Conservation (phyloP, 2,797 vertebrate species). For the Cetoscarus ocellatus region DNA sequence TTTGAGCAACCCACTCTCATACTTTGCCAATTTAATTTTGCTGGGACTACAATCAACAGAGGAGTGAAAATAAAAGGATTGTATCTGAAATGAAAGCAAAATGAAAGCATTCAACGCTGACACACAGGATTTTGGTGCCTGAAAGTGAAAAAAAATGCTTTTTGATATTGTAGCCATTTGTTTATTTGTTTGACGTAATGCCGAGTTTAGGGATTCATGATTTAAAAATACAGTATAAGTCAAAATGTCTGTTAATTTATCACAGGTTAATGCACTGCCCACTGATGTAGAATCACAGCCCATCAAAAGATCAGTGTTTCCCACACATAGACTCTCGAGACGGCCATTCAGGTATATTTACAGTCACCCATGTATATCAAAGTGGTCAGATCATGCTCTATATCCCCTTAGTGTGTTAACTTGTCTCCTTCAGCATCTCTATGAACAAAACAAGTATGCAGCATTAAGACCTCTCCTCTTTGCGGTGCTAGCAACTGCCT, state of each 20-base stretch:
- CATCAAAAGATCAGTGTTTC: neutral
- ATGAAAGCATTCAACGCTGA: constrained; percentile 7
- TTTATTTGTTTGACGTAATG: neutral
- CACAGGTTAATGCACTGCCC: neutral
- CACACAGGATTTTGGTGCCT: neutral
- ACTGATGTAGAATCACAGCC: neutral
- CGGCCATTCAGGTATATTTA: too few species aligned
- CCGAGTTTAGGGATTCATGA: neutral
- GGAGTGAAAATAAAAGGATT: constrained; percentile 13
- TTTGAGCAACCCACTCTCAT: neutral
- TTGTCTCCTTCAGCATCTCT: too few species aligned
- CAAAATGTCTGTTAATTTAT: neutral
- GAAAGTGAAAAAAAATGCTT: neutral
- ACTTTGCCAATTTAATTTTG: constrained; percentile 5
- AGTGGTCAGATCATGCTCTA: too few species aligned
- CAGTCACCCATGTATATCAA: too few species aligned
- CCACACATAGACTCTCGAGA: too few species aligned
- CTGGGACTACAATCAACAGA: constrained; percentile 9
- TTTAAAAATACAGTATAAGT: neutral
- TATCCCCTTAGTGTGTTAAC: too few species aligned
- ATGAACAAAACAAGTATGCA: too few species aligned
- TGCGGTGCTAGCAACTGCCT: too few species aligned
- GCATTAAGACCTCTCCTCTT: too few species aligned
- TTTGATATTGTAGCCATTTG: neutral
- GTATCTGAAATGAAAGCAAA: too few species aligned